Evolutionary conservation across 2,113 vertebrate genomes (phyloP).

Genomic region (Heterotis niloticus): DNA sequence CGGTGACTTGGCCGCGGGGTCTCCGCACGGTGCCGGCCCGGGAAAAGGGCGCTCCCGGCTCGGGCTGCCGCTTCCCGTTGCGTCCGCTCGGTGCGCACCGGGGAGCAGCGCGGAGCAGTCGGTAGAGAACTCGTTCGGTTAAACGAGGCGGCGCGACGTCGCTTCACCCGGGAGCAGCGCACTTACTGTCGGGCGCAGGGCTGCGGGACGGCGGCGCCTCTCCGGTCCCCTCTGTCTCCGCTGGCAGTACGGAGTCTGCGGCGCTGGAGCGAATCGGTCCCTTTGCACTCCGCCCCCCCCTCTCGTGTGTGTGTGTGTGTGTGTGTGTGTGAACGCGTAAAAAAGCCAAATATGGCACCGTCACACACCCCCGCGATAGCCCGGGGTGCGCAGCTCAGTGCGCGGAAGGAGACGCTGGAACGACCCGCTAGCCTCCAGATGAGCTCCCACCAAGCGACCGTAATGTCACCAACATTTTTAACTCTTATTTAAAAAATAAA

Average conservation of each 20-base stretch:
- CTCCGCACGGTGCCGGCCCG: slow-evolving; percentile 45
- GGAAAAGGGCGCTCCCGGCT: slow-evolving; percentile 54
- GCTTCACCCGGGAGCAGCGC: slow-evolving; percentile 14
- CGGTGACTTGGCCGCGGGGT: slow-evolving; percentile 45
- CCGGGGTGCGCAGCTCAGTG: slow-evolving; percentile 68
- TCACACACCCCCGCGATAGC: slow-evolving; percentile 76
- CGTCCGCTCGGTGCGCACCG: too few species aligned
- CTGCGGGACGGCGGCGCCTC: slow-evolving; percentile 64
- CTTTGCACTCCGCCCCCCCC: slow-evolving; percentile 51
- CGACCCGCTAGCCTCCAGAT: slow-evolving; percentile 54
- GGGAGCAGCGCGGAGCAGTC: too few species aligned
- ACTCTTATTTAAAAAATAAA: not conserved
- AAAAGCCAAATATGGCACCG: slow-evolving; percentile 82
- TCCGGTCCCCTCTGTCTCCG: slow-evolving; percentile 71
- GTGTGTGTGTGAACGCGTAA: slow-evolving; percentile 60
- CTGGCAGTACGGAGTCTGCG: slow-evolving; percentile 67
- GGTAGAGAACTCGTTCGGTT: too few species aligned
- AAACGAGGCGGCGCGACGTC: too few species aligned
- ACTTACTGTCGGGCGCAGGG: slow-evolving; percentile 86
- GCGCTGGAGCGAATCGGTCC: slow-evolving; percentile 67
- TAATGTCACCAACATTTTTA: not conserved
- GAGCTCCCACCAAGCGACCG: too few species aligned
- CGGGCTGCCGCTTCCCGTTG: slow-evolving; percentile 45
- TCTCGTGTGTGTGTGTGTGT: slow-evolving; percentile 4
- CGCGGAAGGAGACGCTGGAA: slow-evolving; percentile 57